Evolutionary conservation across 2,797 vertebrate species (phyloP).

Genomic region (Lepus oiostolus): DNA sequence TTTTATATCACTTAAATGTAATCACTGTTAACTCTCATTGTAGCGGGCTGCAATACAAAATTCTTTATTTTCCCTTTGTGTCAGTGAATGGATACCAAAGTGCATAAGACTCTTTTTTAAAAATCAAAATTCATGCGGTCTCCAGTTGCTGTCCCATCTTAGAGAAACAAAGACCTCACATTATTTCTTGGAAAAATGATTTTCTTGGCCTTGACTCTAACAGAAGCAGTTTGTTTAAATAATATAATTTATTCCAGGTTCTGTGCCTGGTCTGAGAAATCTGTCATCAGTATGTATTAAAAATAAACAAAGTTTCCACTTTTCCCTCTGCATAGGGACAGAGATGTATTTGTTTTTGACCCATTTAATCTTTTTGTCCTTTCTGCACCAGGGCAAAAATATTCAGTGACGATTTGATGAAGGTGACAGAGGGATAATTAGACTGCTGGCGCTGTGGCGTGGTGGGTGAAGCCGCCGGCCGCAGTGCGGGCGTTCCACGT

Average conservation of each 20-base stretch:
- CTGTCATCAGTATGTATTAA: background rate
- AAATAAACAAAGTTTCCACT: background rate
- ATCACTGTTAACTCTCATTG: background rate
- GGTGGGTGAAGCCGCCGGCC: too few relatives aligned
- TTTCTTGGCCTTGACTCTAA: background rate
- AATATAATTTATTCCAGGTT: background rate
- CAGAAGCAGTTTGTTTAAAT: background rate
- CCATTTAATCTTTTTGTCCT: background rate
- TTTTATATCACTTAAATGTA: background rate
- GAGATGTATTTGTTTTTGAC: background rate
- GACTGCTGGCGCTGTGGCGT: background rate
- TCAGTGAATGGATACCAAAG: background rate
- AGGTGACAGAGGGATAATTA: fast-evolving
- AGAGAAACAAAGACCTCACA: background rate
- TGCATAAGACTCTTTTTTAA: background rate
- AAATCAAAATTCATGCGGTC: background rate
- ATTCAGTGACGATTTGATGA: background rate
- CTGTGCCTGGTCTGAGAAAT: background rate
- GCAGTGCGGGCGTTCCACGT: too few relatives aligned
- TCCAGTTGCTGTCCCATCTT: background rate
- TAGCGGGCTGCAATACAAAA: background rate
- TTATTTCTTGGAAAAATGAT: background rate
- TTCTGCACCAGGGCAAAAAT: too few relatives aligned
- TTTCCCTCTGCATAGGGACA: background rate
- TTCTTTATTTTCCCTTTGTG: background rate